Evolutionary conservation across 1,140 invertebrate species (phyloP), one percentile per base, ranked within the genome.

Genomic region (Drosophila simulans): DNA sequence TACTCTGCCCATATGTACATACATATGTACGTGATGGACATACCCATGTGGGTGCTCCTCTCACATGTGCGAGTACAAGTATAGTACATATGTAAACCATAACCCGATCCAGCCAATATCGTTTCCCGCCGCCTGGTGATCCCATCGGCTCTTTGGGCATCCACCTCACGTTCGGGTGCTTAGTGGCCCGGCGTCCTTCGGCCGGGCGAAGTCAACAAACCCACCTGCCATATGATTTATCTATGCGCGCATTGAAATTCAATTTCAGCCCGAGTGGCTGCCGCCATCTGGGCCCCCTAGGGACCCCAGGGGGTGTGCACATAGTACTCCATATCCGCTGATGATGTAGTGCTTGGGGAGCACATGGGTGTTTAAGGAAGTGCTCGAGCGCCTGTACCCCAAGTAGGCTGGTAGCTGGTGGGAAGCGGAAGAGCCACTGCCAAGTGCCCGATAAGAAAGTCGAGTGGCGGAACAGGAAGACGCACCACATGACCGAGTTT

Each of bases 221-320:
- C 68, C 64, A 70, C 66, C 66, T 40, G 52, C 65, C 65, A 49
- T 70, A 71, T 71, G 68, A 71, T 71, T 71, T 71, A 71, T 71
- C 68, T 71, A 70, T 40, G 52, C 65, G 68, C 52, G 65, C 43
- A 48, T 57, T 70, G 68, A 70, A 70, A 70, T 25, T 70, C 66
- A 70, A 69, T 70, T 56, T 46, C 20, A 7, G 25, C 7, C n/a
- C 15, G 42, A 43, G 25, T 25, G 17, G 31, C 56, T 20, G 45
- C 7, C 27, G 11, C 43, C 39, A 27, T 15, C 45, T 49, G 48
- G 48, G 48, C 27, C 48, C 27, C 49, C 49, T 20, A 51, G 17
- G 17, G 8, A 22, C 20, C 20, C 20, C 48, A 12, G 27, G 48
- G 37, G 11, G 11, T 11, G 11, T 39, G 13, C 25, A 27, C 4